phyloP scores from a whole-genome alignment of 2,888 invertebrate species.

The Steinernema scapterisci region DNA sequence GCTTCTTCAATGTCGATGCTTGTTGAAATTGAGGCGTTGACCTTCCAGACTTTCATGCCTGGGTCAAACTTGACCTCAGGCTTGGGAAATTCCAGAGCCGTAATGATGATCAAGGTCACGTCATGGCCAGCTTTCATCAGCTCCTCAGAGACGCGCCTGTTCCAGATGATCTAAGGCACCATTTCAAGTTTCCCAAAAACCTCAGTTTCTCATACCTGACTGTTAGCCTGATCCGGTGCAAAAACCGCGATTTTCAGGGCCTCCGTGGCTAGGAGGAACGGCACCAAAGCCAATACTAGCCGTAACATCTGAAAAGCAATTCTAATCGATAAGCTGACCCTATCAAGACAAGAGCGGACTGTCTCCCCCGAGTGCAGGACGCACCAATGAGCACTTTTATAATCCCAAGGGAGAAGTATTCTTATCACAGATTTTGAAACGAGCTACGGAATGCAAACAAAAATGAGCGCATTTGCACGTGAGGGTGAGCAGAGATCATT shows the following conservation, averaged over 20 bases:
- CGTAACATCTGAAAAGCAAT: too few relatives aligned
- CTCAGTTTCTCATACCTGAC: background rate
- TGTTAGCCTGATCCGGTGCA: background rate
- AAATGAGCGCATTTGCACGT: too few relatives aligned
- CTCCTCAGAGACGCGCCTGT: slow-evolving; percentile 49
- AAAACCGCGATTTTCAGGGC: background rate
- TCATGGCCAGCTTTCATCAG: slow-evolving; percentile 52
- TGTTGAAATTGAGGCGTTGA: background rate
- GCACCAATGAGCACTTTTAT: too few relatives aligned
- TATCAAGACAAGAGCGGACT: too few relatives aligned
- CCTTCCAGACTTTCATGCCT: background rate
- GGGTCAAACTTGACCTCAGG: slow-evolving; percentile 29
- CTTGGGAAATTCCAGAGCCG: slow-evolving; percentile 33
- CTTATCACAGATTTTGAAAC: too few relatives aligned
- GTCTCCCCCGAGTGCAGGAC: too few relatives aligned
- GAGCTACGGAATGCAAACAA: too few relatives aligned
- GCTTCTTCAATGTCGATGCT: background rate
- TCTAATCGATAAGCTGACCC: too few relatives aligned
- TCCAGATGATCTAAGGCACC: slow-evolving; percentile 47
- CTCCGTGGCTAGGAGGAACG: too few relatives aligned
- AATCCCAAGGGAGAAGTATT: too few relatives aligned
- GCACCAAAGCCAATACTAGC: too few relatives aligned
- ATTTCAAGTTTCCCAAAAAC: background rate
- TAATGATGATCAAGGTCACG: slow-evolving; percentile 48
- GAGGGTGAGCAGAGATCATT: too few relatives aligned